Base-by-base conservation (phyloP, 2,113 vertebrate genomes). In the Mormoops blainvillei region DNA sequence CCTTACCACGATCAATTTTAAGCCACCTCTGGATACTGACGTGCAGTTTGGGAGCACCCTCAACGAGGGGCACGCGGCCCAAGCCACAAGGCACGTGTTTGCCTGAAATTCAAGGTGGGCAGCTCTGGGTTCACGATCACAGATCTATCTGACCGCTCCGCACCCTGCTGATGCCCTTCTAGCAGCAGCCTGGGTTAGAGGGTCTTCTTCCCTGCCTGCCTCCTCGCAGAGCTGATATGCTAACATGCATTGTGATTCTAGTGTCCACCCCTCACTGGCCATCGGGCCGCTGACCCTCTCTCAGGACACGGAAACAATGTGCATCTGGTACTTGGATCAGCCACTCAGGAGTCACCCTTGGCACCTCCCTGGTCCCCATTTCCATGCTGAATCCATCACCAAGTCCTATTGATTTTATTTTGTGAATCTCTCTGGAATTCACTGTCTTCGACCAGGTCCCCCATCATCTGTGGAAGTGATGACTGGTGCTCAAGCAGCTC, bases 171-270 rank as follows among this genome's bases (percentile, higher is more conserved):
- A 54, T 33, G 78, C 9, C 33, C 16, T 33, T n/a, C 45, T 5
- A 26, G 19, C 12, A 43, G 24, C 14, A 20, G 54, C n/a, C 15
- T 9, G 36, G 36, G 26, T 18, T 24, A 58, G 38, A 13, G 36
- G 38, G 54, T 0, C 24, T 43, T 77, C 85, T 54, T 54, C 26
- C 52, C 15, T 19, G 16, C 13, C 0, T 4, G 65, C 58, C 28
- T 91, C 20, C 67, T 71, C 45, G 48, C 1, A 20, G 54, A 0
- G 0, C 0, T 31, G 56, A 18, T 4, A 11, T 2, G 16, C 43
- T 58, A 36, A 68, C 9, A 15, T 0, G 19, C 4, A 28, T 10
- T 7, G 28, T 70, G 28, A 38, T 19, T 73, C 19, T 24, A 7
- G 24, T 74, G 24, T 11, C 31, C 4, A 4, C 63, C 20, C 26